Evolutionary conservation across 92 coral and sea anemone species (phyloP).

Genomic region (Epizoanthus illoricatus): DNA sequence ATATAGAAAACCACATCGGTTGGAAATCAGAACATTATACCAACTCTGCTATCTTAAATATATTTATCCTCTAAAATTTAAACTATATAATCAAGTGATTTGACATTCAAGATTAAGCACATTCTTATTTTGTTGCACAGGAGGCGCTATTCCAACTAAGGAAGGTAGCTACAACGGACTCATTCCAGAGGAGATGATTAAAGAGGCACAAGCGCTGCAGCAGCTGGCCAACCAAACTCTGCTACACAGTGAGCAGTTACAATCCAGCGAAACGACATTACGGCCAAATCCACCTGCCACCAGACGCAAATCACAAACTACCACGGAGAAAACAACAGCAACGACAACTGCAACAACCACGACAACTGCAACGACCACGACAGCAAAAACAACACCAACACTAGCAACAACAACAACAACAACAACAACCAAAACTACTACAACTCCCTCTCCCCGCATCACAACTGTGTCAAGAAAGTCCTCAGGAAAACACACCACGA

Average conservation of each 20-base stretch:
- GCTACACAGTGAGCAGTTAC: conserved; percentile 12
- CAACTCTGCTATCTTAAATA: too few species aligned
- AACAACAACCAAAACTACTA: conserved; percentile 34
- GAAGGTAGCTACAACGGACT: conserved; percentile 82
- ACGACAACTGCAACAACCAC: conserved; percentile 33
- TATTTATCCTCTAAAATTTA: too few species aligned
- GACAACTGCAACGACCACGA: conserved; percentile 25
- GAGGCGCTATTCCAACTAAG: conserved; percentile 73
- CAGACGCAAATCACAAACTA: conserved; percentile 19
- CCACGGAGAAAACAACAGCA: conserved; percentile 15
- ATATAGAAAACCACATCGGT: too few species aligned
- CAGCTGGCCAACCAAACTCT: conserved; percentile 32
- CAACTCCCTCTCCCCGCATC: conserved; percentile 45
- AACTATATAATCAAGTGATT: too few species aligned
- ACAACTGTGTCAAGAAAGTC: conserved; percentile 8
- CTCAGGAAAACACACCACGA: conserved; percentile 6
- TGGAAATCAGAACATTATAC: too few species aligned
- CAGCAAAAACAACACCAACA: conserved; percentile 2
- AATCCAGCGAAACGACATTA: background rate
- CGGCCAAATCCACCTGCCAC: conserved; percentile 18
- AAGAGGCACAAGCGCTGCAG: conserved; percentile 52
- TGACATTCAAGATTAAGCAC: too few species aligned
- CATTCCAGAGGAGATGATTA: conserved; percentile 69
- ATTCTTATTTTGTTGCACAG: conserved; percentile 33
- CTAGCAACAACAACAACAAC: conserved; percentile 7